Evolutionary conservation across 2,888 invertebrate species (phyloP).

Genomic region (Diplazon laetatorius): DNA sequence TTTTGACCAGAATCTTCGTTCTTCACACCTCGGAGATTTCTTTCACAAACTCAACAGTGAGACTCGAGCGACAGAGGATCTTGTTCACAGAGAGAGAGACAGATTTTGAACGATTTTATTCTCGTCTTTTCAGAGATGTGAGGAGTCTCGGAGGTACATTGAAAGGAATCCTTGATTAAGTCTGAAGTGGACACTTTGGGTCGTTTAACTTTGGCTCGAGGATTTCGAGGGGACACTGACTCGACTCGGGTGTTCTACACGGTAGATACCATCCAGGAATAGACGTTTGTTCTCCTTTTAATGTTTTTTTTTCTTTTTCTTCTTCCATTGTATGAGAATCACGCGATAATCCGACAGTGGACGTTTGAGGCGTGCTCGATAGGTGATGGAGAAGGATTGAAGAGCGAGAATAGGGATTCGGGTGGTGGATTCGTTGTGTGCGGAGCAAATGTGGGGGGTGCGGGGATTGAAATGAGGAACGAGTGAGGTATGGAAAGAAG

Average conservation of each 20-base stretch:
- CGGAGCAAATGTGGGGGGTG: constrained; percentile 57
- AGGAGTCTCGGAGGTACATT: background rate
- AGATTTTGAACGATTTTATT: constrained; percentile 4
- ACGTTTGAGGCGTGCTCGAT: constrained; percentile 7
- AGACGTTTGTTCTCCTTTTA: no score
- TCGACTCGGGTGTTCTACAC: no score
- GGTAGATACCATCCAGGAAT: no score
- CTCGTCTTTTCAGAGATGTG: background rate
- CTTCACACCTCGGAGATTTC: background rate
- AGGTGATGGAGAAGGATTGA: constrained; percentile 1
- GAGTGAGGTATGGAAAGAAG: constrained; percentile 33
- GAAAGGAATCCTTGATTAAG: background rate
- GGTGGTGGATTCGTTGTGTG: constrained; percentile 8
- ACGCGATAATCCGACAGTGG: constrained; percentile 22
- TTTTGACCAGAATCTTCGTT: background rate
- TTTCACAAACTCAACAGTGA: no score
- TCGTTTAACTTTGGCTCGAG: no score
- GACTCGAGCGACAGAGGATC: background rate
- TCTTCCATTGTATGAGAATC: constrained; percentile 8
- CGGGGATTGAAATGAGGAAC: constrained; percentile 63
- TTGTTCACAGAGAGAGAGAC: constrained; percentile 19
- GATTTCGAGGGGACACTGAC: no score
- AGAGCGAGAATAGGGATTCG: constrained; percentile 24
- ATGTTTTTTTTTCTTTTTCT: background rate
- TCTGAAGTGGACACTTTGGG: constrained; percentile 2